Conservation (phyloP, 2,888 invertebrate genomes). For the Helicoverpa assulta region DNA sequence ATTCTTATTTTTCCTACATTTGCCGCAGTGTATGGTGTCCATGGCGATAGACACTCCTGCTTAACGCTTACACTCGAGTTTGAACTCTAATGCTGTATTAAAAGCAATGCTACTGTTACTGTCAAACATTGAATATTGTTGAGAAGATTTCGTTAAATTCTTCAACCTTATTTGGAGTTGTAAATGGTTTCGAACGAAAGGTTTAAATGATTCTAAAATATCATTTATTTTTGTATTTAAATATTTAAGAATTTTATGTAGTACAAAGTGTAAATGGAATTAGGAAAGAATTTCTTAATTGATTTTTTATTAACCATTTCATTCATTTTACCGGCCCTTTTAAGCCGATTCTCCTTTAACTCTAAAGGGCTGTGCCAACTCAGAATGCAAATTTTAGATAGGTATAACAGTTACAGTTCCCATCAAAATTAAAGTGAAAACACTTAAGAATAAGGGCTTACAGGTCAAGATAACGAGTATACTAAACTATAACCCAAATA, state of each 20-base stretch:
- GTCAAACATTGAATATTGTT: conserved; percentile 77
- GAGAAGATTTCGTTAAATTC: conserved; percentile 75
- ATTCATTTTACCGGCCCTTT: conserved; percentile 21
- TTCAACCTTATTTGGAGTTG: conserved; percentile 66
- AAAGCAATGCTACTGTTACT: conserved; percentile 78
- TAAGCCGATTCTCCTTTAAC: conserved; percentile 3
- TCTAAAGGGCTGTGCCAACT: not conserved
- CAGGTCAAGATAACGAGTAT: conserved; percentile 51
- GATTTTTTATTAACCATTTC: not conserved
- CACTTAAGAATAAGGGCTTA: conserved; percentile 30
- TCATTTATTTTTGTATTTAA: conserved; percentile 8
- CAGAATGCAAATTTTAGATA: not conserved
- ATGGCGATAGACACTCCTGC: conserved; percentile 42
- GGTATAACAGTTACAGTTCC: not conserved
- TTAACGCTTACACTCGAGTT: conserved; percentile 57
- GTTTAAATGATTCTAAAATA: conserved; percentile 53
- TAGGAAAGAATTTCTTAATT: not conserved
- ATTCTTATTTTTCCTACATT: conserved; percentile 65
- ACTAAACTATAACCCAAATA: conserved; percentile 70
- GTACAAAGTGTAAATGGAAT: not conserved
- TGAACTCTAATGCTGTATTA: conserved; percentile 73
- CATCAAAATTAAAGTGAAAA: conserved; percentile 13
- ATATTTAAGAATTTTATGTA: not conserved
- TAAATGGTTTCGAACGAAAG: conserved; percentile 58
- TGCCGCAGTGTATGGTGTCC: conserved; percentile 74